phyloP scores from a whole-genome alignment of 2,113 vertebrate genomes.

The Pardalotus punctatus region DNA sequence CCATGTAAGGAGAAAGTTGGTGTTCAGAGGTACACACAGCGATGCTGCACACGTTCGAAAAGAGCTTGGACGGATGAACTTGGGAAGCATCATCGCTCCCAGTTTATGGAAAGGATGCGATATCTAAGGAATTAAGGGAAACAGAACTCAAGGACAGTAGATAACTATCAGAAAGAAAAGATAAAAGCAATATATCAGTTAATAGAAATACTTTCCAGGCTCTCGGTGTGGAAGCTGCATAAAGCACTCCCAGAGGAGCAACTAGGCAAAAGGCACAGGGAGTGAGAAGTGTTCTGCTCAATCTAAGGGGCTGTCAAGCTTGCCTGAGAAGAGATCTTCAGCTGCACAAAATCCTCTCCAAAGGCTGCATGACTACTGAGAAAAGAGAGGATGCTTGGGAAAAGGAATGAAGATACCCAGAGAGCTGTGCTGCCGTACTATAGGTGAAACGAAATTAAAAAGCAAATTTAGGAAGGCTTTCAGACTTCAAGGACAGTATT shows the following conservation, averaged over 20 bases:
- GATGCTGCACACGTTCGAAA: background rate
- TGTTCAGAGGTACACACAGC: background rate
- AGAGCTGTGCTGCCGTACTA: background rate
- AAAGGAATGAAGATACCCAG: background rate
- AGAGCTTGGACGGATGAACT: background rate
- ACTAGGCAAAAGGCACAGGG: background rate
- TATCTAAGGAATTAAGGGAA: background rate
- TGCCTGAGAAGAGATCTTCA: background rate
- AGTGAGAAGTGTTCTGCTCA: background rate
- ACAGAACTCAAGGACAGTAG: background rate
- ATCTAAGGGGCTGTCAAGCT: background rate
- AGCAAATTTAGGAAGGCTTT: background rate
- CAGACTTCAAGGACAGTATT: background rate
- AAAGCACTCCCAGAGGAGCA: background rate
- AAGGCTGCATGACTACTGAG: background rate
- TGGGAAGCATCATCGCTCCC: background rate
- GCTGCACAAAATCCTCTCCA: background rate
- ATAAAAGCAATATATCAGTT: background rate
- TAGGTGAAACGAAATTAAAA: background rate
- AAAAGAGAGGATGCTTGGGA: background rate
- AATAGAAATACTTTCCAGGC: background rate
- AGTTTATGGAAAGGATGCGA: background rate
- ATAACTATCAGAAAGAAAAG: background rate
- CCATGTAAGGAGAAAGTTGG: fast-evolving
- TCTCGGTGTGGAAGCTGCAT: background rate